Conservation (phyloP, 2,113 vertebrate species). For the Salvelinus fontinalis region DNA sequence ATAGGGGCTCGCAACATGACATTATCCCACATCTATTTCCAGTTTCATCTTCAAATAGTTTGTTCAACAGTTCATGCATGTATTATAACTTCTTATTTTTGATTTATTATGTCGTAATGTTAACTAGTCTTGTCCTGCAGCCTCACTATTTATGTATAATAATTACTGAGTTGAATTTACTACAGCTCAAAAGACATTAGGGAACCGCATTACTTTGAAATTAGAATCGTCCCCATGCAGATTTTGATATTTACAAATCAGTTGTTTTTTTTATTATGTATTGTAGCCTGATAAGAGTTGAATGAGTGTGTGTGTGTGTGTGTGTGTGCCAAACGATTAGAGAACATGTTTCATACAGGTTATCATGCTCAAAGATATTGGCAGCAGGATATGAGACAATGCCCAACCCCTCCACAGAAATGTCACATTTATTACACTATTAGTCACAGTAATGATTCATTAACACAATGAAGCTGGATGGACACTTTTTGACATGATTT, state of each 20-base stretch:
- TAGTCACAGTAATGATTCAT: background rate
- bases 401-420: background rate
- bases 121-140: background rate
- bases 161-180: background rate
- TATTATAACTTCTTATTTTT: conserved; percentile 15
- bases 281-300: background rate
- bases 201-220: background rate
- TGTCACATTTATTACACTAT: background rate
- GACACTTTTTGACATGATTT: background rate
- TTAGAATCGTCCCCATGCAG: background rate
- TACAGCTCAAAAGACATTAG: background rate
- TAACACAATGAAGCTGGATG: background rate
- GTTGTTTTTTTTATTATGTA: background rate
- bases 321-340: conserved; percentile 38
- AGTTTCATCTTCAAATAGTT: background rate
- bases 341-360: background rate
- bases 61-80: conserved; percentile 23
- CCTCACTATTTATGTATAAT: background rate
- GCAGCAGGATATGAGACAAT: background rate
- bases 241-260: background rate
- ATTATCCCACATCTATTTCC: conserved; percentile 19
- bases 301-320: conserved; percentile 19
- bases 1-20: conserved; percentile 24
- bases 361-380: background rate
- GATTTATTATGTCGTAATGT: background rate